Conservation (phyloP, 2,113 vertebrate species). For the Pimephales promelas region DNA sequence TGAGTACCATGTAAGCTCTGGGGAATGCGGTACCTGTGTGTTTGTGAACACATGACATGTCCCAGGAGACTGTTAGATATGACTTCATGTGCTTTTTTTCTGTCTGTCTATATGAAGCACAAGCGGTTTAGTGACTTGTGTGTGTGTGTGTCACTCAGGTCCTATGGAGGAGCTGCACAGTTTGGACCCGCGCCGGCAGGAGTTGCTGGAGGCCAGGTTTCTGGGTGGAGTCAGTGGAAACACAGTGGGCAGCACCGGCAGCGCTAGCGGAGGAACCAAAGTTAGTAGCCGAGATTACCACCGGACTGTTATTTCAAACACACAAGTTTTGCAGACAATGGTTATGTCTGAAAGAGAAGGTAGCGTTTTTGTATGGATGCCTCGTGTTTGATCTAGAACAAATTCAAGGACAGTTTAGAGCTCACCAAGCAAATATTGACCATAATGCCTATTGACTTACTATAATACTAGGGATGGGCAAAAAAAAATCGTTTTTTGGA, state of each 20-base stretch:
- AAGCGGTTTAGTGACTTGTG: neutral
- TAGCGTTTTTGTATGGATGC: neutral
- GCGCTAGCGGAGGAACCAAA: constrained; percentile 95
- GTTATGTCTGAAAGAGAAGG: neutral
- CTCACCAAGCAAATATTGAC: neutral
- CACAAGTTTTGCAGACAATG: neutral
- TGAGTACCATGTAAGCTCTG: neutral
- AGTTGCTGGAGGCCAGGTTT: constrained; percentile 96
- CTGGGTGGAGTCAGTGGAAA: constrained; percentile 95
- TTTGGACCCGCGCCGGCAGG: constrained; percentile 97
- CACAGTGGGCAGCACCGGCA: constrained; percentile 93
- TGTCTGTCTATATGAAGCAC: neutral
- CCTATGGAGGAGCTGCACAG: constrained; percentile 99
- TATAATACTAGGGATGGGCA: too few species aligned
- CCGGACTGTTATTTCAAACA: neutral
- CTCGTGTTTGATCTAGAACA: neutral
- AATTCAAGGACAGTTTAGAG: neutral
- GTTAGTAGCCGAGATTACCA: constrained; percentile 73
- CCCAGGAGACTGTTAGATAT: constrained; percentile 1
- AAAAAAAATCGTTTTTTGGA: too few species aligned
- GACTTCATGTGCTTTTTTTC: neutral
- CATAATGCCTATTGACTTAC: neutral
- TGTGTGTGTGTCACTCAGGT: constrained; percentile 75
- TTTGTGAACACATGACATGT: neutral
- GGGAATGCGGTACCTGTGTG: neutral